Evolutionary conservation across 2,113 vertebrate genomes (phyloP).

Genomic region (Microcebus griseorufus): DNA sequence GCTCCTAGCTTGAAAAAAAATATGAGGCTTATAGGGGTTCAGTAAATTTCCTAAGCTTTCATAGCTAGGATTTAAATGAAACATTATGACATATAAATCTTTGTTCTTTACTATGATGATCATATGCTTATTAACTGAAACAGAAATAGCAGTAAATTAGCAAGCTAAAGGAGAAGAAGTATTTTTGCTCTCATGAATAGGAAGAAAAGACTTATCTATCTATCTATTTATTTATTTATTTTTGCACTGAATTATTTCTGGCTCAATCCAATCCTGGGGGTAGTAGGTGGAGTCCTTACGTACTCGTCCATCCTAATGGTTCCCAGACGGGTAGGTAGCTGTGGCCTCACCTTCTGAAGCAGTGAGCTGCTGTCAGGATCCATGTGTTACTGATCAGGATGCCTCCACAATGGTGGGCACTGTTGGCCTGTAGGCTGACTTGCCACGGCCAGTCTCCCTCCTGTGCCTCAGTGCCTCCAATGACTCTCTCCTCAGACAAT

Average conservation of each 20-base stretch:
- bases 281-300: background rate
- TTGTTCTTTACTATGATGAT: background rate
- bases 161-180: background rate
- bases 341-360: slow-evolving; percentile 79
- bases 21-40: background rate
- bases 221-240: background rate
- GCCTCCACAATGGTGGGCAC: slow-evolving; percentile 88
- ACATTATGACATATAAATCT: background rate
- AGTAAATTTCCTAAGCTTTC: background rate
- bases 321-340: background rate
- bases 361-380: slow-evolving; percentile 92
- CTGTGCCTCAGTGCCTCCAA: slow-evolving; percentile 82
- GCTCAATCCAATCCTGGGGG: background rate
- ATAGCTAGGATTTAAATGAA: background rate
- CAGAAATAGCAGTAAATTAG: background rate
- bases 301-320: background rate
- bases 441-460: slow-evolving; percentile 92
- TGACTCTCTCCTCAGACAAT: slow-evolving; percentile 74
- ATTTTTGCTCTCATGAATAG: background rate
- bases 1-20: background rate
- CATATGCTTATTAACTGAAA: background rate
- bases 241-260: background rate
- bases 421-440: slow-evolving; percentile 88
- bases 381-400: slow-evolving; percentile 87
- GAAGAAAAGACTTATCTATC: background rate